phyloP scores from a whole-genome alignment of 2,888 invertebrate genomes.

The Phytoseiulus persimilis region DNA sequence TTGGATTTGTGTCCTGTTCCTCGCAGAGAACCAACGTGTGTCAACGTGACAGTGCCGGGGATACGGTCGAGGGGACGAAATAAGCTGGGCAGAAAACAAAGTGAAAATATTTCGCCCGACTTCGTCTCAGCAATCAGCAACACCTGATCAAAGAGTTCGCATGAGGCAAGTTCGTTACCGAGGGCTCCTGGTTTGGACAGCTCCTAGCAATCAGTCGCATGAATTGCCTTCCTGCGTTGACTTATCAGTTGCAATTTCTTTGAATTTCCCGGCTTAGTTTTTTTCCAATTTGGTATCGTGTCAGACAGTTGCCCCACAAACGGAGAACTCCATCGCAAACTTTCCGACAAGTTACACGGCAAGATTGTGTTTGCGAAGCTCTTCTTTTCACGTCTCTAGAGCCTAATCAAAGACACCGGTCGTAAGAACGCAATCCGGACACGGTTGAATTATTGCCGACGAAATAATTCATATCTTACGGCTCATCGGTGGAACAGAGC shows the following conservation, averaged over 20 bases:
- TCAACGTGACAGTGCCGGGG: neutral
- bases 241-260: neutral
- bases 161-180: neutral
- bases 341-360: neutral
- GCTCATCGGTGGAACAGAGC: neutral
- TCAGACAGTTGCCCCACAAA: neutral
- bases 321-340: neutral
- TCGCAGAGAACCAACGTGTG: neutral
- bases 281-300: neutral
- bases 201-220: neutral
- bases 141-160: slow-evolving; percentile 5
- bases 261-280: neutral
- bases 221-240: neutral
- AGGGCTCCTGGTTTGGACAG: neutral
- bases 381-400: neutral
- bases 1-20: neutral
- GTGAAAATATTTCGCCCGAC: neutral
- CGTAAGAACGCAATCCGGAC: neutral
- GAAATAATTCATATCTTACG: neutral
- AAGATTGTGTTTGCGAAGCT: neutral
- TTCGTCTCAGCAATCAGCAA: neutral
- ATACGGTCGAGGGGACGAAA: neutral
- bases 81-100: neutral
- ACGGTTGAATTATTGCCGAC: neutral
- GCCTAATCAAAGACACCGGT: neutral